Conservation (phyloP, 2,797 vertebrate species). For the Myotis vivesi region DNA sequence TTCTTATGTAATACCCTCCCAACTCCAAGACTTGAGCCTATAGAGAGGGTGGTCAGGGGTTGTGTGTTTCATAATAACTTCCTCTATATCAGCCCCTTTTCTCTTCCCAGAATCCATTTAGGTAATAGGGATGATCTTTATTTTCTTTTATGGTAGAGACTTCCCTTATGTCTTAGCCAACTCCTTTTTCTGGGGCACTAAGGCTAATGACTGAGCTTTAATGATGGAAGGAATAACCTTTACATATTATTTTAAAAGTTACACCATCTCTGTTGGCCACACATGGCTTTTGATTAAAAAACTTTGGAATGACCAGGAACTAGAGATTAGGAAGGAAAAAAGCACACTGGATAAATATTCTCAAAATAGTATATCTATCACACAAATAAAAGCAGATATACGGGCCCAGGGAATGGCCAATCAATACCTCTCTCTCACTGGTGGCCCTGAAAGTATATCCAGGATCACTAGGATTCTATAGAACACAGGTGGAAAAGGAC, state of each 20-base stretch:
- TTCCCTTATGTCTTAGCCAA: background rate
- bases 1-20: background rate
- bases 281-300: background rate
- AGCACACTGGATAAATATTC: background rate
- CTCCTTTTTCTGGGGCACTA: background rate
- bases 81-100: background rate
- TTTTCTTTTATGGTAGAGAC: background rate
- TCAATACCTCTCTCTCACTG: background rate
- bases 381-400: background rate
- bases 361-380: background rate
- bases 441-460: background rate
- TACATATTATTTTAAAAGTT: background rate
- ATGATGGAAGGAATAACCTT: background rate
- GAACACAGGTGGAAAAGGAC: background rate
- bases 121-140: background rate
- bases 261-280: background rate
- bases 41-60: background rate
- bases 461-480: background rate
- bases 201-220: conserved; percentile 8
- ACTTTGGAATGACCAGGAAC: background rate
- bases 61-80: background rate
- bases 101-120: background rate
- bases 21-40: background rate
- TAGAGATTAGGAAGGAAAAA: background rate
- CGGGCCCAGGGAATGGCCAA: background rate